Conservation (phyloP, 2,888 invertebrate species). For the Caenorhabditis sp. region DNA sequence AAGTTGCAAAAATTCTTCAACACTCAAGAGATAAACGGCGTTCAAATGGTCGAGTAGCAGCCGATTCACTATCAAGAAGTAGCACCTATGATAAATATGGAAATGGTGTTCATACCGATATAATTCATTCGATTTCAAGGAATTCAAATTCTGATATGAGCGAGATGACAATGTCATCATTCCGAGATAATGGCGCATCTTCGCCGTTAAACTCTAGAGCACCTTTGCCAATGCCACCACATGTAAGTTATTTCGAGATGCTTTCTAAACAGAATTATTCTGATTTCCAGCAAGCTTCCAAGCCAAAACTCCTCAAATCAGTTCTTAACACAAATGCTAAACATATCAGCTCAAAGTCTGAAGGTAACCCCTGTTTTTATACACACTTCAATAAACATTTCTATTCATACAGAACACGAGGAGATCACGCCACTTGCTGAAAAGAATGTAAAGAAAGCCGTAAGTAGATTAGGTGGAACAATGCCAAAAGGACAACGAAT, state of each 20-base stretch:
- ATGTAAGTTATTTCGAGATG: slow-evolving; percentile 11
- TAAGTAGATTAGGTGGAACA: slow-evolving; percentile 90
- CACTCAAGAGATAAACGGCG: slow-evolving; percentile 17
- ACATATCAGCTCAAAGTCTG: slow-evolving; percentile 1
- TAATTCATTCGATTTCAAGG: slow-evolving; percentile 19
- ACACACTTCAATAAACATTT: neutral
- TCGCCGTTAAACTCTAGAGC: slow-evolving; percentile 8
- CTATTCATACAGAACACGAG: slow-evolving; percentile 25
- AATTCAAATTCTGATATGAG: slow-evolving; percentile 29
- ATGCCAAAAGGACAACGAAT: slow-evolving; percentile 94
- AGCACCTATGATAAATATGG: slow-evolving; percentile 13
- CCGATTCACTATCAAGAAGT: slow-evolving; percentile 24
- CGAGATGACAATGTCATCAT: slow-evolving; percentile 30
- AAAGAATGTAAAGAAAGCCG: slow-evolving; percentile 76
- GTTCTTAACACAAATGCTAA: slow-evolving; percentile 40
- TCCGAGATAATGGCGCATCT: slow-evolving; percentile 22
- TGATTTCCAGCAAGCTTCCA: slow-evolving; percentile 37
- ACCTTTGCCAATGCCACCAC: slow-evolving; percentile 33
- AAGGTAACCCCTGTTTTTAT: neutral
- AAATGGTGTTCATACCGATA: slow-evolving; percentile 21
- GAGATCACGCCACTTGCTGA: slow-evolving; percentile 57
- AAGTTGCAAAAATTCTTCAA: slow-evolving; percentile 25
- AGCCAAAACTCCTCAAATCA: slow-evolving; percentile 64
- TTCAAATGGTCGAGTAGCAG: slow-evolving; percentile 19
- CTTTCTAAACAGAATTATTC: no score